These are phyloP conservation scores for Aquatica leii DNA, from an alignment of 2,888 invertebrate species.

Conservation along the genomic window DNA sequence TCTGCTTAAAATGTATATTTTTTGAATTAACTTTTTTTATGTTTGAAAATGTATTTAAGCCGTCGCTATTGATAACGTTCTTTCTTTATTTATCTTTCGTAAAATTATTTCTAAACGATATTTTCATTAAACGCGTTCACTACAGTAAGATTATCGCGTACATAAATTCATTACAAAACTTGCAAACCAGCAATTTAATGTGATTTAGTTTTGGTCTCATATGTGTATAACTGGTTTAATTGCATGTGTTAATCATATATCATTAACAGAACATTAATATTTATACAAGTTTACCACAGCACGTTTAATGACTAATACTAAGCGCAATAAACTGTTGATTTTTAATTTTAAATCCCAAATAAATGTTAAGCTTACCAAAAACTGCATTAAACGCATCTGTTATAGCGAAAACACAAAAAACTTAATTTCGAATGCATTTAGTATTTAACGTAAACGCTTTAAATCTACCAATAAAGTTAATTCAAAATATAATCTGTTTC, in stretches of 20 bases:
- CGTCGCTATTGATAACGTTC: not conserved
- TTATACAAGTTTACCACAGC: constrained; percentile 12
- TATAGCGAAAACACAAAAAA: not conserved
- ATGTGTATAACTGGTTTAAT: constrained; percentile 23
- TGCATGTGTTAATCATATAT: constrained; percentile 25
- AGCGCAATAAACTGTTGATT: not conserved
- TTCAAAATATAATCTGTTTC: constrained; percentile 27
- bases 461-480: constrained; percentile 24
- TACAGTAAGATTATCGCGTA: constrained; percentile 30
- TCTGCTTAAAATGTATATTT: constrained; percentile 19
- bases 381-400: not conserved
- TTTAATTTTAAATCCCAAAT: constrained; percentile 2
- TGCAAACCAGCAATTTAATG: constrained; percentile 28
- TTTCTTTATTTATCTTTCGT: not conserved
- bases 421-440: not conserved
- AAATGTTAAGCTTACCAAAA: not conserved
- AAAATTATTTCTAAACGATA: constrained; percentile 17
- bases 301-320: not conserved
- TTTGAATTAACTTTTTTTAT: not conserved
- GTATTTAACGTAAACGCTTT: not conserved
- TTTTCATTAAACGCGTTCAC: constrained; percentile 34
- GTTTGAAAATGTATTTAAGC: not conserved
- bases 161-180: constrained; percentile 40
- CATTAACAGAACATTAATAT: constrained; percentile 25
- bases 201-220: constrained; percentile 31